Base-by-base conservation (phyloP, 2,888 invertebrate species). In the Ptilodon capucinus region DNA sequence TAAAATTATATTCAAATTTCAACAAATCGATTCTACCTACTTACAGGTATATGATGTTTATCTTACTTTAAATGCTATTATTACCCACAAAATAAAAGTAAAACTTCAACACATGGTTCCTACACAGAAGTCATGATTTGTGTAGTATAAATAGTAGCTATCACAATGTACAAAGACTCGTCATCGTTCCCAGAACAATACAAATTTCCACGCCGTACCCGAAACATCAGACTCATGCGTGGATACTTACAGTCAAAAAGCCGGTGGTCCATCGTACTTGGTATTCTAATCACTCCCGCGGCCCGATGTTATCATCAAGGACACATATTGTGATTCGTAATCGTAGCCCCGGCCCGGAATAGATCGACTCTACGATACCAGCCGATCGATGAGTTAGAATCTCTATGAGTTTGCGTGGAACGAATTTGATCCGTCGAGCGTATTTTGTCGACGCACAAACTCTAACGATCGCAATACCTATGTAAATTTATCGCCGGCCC, bases 281-380 rank as follows among this genome's bases (percentile, higher is more conserved):
- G 79, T 83, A 89, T 88, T 88, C 86, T 71, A 79, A 79, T 60
- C 82, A 74, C 66, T 67, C 60, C 57, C 74, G 53, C 64, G 66
- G 60, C 52, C 56, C 67, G 85, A 82, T 86, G 69, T 64, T 79
- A 84, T 81, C 84, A 61, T 64, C 89, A 90, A 90, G 89, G 90
- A 79, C 86, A 80, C 70, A 75, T 72, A 83, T 84, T 84, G 84
- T 85, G 79, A 86, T 84, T 86, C 83, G 83, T 74, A 71, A 76
- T 74, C 83, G 82, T 68, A 69, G 65, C 71, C n/a, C 71, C 68
- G 68, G 74, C 75, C 83, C 80, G 83, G 85, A 87, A 85, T 86
- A 83, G 90, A 91, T 88, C 79, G 75, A 57, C 63, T 55, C 56
- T 52, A 54, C 70, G 89, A 87, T 87, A 86, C 60, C 57, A 44